phyloP scores from a whole-genome alignment of 2,888 invertebrate genomes.

The Lasioglossum marginatum region DNA sequence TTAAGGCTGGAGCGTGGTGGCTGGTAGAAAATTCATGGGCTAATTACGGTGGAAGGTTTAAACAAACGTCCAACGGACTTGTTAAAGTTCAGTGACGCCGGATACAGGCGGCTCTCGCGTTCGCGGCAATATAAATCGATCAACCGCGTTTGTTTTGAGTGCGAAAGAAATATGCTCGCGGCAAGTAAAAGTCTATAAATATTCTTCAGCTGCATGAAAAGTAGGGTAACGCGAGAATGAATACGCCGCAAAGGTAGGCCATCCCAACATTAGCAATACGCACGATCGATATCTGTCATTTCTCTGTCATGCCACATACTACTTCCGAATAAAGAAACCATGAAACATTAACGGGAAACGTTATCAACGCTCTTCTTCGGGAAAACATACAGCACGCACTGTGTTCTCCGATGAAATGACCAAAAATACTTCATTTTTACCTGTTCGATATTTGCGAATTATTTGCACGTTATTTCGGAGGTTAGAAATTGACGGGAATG shows the following conservation, averaged over 20 bases:
- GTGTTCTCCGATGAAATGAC: slow-evolving; percentile 5
- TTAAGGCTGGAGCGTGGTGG: neutral
- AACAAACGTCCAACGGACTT: slow-evolving; percentile 11
- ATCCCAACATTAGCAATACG: slow-evolving; percentile 32
- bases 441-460: neutral
- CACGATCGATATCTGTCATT: slow-evolving; percentile 59
- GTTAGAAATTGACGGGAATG: neutral
- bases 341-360: slow-evolving; percentile 32
- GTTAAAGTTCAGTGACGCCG: slow-evolving; percentile 21
- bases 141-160: slow-evolving; percentile 38
- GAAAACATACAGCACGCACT: neutral
- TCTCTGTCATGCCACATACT: slow-evolving; percentile 13
- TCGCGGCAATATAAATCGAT: slow-evolving; percentile 43
- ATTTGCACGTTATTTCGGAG: neutral
- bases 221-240: slow-evolving; percentile 61
- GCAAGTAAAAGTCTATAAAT: slow-evolving; percentile 58
- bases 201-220: slow-evolving; percentile 55
- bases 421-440: neutral
- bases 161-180: slow-evolving; percentile 30
- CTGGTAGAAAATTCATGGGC: neutral
- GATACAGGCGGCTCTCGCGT: neutral
- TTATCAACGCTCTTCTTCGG: neutral
- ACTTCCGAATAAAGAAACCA: slow-evolving; percentile 31
- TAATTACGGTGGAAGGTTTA: slow-evolving; percentile 13
- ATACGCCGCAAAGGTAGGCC: slow-evolving; percentile 49